Base-by-base conservation (phyloP, 2,113 vertebrate genomes). In the Podiceps cristatus region DNA sequence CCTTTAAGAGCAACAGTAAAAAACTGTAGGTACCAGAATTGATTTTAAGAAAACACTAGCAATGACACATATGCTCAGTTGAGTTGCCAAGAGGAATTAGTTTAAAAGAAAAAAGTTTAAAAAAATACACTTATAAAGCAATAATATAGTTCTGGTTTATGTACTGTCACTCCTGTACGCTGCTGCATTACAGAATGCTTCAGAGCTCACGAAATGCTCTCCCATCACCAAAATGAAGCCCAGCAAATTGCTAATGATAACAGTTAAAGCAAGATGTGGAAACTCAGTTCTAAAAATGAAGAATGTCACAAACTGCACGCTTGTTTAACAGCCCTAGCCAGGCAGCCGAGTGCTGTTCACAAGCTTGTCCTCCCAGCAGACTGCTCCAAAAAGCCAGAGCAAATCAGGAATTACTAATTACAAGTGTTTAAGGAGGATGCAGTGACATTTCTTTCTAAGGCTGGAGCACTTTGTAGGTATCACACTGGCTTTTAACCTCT, bases 21-120 rank as follows among this genome's bases (percentile, higher is more conserved):
- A 93, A 72, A 13, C 22, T 25, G 18, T 28, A 67, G 44, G 44
- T 66, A 91, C 33, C n/a, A 60, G 84, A 89, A 91, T 56, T 71
- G 80, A 71, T 89, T 80, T 93, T 78, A 91, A 77, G 69, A 93
- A 91, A 93, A 87, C 16, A 44, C 68, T 87, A 89, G 80, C 52
- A 82, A 33, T 75, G 59, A 84, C 49, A 89, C 56, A 91, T 81
- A 71, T 42, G 80, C 49, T 90, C 69, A 37, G 44, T 27, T 63
- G 40, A 84, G 64, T 35, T 87, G 69, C 60, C 42, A 79, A 93
- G 33, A 77, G 24, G 44, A 96, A 91, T 52, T 64, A 31, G n/a
- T 90, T 96, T 80, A 37, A 56, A 74, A 79, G 53, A 69, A 52
- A 78, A 76, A 91, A 75, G 37, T 52, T 69, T 42, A 16, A 45